Conservation (phyloP, 2,888 invertebrate species). For the Enchytraeus crypticus region DNA sequence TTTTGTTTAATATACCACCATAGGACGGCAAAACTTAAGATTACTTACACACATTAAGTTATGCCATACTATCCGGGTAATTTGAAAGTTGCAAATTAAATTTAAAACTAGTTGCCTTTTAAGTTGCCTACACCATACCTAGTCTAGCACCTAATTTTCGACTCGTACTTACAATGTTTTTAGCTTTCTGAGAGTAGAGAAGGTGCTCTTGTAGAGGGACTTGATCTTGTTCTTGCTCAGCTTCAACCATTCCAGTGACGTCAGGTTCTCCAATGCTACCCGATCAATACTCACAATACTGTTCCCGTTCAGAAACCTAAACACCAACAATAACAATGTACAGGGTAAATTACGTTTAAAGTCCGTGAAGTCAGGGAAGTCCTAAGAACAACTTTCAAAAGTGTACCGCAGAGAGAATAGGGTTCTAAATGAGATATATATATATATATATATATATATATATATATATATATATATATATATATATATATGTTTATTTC, state of each 20-base stretch:
- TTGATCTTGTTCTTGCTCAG: slow-evolving; percentile 65
- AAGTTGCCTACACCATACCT: no score
- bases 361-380: no score
- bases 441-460: background rate
- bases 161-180: slow-evolving; percentile 61
- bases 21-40: no score
- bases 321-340: no score
- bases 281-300: slow-evolving; percentile 63
- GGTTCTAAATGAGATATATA: background rate
- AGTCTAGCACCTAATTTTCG: background rate
- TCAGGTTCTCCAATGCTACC: slow-evolving; percentile 64
- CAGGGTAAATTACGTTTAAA: no score
- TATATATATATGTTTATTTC: no score
- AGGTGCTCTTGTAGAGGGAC: slow-evolving; percentile 63
- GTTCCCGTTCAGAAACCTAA: slow-evolving; percentile 65
- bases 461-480: background rate
- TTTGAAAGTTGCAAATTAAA: no score
- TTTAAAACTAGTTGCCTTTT: no score
- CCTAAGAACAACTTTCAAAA: slow-evolving; percentile 1
- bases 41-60: no score
- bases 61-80: no score
- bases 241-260: slow-evolving; percentile 64
- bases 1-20: no score
- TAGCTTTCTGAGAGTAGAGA: slow-evolving; percentile 61
- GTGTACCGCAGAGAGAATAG: background rate